Percentiles rank a stretch among this genome's conserved stretches.
These are phyloP conservation scores for Pinna nobilis DNA, from an alignment of 1,140 invertebrate genomes.

Conservation along the genomic window DNA sequence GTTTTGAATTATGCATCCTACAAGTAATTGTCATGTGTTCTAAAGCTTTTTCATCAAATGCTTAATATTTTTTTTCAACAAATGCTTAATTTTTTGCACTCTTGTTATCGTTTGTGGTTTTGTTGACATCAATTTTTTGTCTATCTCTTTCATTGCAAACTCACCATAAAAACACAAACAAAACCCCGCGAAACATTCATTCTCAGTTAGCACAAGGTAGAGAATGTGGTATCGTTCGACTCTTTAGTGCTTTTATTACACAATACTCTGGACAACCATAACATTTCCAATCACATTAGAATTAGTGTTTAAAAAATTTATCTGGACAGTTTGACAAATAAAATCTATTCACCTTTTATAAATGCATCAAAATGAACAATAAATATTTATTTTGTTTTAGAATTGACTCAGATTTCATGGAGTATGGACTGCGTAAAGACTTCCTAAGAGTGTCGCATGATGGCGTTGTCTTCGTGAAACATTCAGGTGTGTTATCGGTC, in stretches of 20 bases:
- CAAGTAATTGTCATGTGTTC: background rate
- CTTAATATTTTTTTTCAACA: no score
- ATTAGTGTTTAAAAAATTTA: background rate
- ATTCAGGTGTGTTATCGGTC: background rate
- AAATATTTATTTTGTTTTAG: slow-evolving; percentile 6
- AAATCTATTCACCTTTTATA: background rate
- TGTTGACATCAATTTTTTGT: no score
- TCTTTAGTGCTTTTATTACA: background rate
- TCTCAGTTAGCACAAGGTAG: no score
- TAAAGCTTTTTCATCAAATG: background rate
- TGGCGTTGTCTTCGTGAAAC: background rate
- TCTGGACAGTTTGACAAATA: background rate
- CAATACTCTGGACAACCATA: background rate
- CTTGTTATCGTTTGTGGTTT: no score
- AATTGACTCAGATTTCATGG: slow-evolving; percentile 8
- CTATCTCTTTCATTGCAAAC: no score
- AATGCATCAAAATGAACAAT: background rate
- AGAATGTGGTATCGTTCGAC: no score
- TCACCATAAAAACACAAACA: no score
- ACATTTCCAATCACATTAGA: background rate
- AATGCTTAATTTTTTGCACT: no score
- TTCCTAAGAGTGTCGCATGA: background rate
- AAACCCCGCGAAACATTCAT: no score
- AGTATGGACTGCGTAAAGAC: slow-evolving; percentile 4
- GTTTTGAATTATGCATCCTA: background rate